Evolutionary conservation across 2,888 invertebrate genomes (phyloP), one percentile per base, ranked within the genome.

Genomic region (Caenorhabditis sulstoni): DNA sequence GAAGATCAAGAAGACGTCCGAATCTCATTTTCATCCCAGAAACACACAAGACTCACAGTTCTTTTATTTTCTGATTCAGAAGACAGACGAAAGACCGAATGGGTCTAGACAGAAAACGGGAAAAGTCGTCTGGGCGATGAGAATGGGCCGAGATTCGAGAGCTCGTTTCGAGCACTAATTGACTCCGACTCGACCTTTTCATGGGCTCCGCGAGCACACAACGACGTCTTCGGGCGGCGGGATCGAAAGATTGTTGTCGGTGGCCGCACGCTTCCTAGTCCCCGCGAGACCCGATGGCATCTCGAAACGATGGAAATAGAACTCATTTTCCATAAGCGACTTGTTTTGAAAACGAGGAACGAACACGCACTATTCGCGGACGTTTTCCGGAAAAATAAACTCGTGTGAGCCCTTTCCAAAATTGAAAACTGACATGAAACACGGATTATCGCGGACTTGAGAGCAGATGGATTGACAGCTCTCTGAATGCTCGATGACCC

Each of bases 401-500:
- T 11, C 3, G 8, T 9, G 18, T 11, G 1, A 5, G 23, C 18
- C 50, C 14, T 3, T 55, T 55, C 18, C 20, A 12, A 41, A 20
- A 57, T 57, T 12, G 41, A 22, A 39, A 39, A 39, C 41, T 57
- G 29, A 5, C 29, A 29, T 29, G 29, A 29, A 29, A 29, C 29
- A 29, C 44, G 44, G 44, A 44, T 44, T 52, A 29, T 5, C 29
- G 7, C 44, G 44, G 44, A 44, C 11, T 52, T 23, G 29, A 29
- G 7, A 29, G 29, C 3, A 3, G 53, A 35, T 9, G 0, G 52
- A n/a, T 2, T 29, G 55, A 39, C 55, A 20, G 47, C 16, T 47
- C 14, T 47, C 14, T n/a, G 47, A 29, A 61, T 61, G 61, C 61
- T 62, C 50, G 8, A 50, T 50, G 62, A 62, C 49, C 62, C 37